Percentiles rank a stretch among this genome's conserved stretches.
Conservation (phyloP, 2,113 vertebrate genomes). For the Aplodontia rufa region DNA sequence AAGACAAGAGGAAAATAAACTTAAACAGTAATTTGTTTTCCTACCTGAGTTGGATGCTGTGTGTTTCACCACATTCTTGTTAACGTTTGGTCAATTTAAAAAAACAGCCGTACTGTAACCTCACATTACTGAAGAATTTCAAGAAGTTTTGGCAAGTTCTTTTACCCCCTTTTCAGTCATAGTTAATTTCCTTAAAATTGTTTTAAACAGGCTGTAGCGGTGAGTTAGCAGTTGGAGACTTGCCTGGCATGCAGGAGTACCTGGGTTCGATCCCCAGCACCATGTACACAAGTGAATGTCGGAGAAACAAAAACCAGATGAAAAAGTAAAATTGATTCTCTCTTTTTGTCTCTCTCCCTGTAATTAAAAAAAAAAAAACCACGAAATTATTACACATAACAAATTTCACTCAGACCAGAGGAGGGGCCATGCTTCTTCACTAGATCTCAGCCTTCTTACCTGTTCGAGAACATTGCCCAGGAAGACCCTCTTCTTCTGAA, state of each 20-base stretch:
- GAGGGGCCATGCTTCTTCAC: not conserved
- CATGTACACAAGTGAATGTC: too few species aligned
- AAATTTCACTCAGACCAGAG: not conserved
- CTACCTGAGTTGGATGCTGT: not conserved
- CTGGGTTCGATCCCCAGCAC: too few species aligned
- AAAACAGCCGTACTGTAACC: not conserved
- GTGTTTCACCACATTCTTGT: not conserved
- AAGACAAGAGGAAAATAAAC: not conserved
- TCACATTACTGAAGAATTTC: not conserved
- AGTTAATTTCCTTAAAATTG: not conserved
- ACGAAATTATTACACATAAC: not conserved
- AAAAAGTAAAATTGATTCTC: too few species aligned
- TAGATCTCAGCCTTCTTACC: not conserved
- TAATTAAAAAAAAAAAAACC: too few species aligned
- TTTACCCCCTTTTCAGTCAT: not conserved
- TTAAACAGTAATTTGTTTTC: not conserved
- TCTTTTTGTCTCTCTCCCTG: too few species aligned
- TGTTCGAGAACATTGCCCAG: not conserved
- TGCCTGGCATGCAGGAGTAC: too few species aligned
- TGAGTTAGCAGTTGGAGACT: too few species aligned
- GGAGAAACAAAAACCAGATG: too few species aligned
- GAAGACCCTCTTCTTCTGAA: not conserved
- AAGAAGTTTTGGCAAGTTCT: not conserved
- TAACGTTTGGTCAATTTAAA: constrained; percentile 20
- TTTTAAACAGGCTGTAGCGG: too few species aligned